Conservation (phyloP, 2,797 vertebrate species). For the Sebastiscus albofasciatus region DNA sequence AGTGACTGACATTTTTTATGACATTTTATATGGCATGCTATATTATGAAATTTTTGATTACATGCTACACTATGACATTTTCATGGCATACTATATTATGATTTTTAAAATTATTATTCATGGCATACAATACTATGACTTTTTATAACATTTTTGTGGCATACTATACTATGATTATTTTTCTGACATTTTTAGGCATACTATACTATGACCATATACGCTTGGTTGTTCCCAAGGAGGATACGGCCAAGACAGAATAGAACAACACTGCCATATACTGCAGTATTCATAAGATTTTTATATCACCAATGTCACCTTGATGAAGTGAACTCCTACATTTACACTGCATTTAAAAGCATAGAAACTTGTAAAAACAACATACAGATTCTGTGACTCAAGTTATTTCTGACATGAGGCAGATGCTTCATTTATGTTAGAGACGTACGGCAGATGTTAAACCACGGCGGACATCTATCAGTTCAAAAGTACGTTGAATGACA, state of each 20-base stretch:
- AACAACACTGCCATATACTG: neutral
- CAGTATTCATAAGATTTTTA: neutral
- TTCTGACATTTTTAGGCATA: neutral
- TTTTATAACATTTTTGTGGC: neutral
- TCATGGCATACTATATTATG: neutral
- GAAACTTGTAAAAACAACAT: neutral
- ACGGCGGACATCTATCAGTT: neutral
- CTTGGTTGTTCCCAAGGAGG: neutral
- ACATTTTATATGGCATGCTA: neutral
- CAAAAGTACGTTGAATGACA: slow-evolving; percentile 23
- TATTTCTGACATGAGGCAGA: neutral
- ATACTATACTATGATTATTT: neutral
- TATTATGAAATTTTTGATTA: neutral
- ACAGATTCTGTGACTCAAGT: neutral
- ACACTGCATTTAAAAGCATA: neutral
- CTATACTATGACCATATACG: neutral
- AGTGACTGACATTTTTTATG: neutral
- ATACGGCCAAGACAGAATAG: neutral
- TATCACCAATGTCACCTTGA: slow-evolving; percentile 28
- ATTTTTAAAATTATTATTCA: neutral
- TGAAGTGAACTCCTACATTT: neutral
- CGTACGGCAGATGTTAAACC: slow-evolving; percentile 9
- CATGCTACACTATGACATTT: neutral
- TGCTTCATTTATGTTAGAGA: slow-evolving; percentile 23
- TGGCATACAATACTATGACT: neutral